Evolutionary conservation across 1,140 invertebrate species (phyloP).

Genomic region (Aphelenchoides fujianensis): DNA sequence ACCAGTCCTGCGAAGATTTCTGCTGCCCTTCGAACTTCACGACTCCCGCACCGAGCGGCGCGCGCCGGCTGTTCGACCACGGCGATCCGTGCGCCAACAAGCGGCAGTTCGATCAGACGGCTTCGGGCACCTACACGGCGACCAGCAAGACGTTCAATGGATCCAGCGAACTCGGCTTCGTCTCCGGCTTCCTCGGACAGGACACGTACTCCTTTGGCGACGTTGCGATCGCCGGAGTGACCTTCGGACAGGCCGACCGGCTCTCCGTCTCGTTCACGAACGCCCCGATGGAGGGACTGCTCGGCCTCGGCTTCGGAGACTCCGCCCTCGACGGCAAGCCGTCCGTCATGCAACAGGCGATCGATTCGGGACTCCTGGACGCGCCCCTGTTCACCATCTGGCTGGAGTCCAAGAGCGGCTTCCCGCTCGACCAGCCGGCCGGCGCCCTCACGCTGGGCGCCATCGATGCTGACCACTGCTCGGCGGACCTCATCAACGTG

Average conservation of each 20-base stretch:
- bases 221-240: slow-evolving; percentile 14
- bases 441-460: background rate
- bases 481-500: background rate
- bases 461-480: background rate
- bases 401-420: background rate
- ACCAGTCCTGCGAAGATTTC: no score
- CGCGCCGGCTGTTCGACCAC: no score
- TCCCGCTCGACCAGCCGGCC: background rate
- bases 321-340: background rate
- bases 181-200: slow-evolving; percentile 1
- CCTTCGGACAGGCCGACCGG: slow-evolving; percentile 11
- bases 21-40: no score
- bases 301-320: background rate
- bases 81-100: background rate
- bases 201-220: slow-evolving; percentile 23
- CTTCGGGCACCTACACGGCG: background rate
- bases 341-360: background rate
- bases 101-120: background rate
- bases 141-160: background rate
- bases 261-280: slow-evolving; percentile 31
- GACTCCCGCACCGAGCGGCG: no score
- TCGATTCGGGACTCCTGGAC: background rate
- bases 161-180: background rate
- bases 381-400: slow-evolving; percentile 10
- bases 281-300: slow-evolving; percentile 11